phyloP scores from a whole-genome alignment of 2,888 invertebrate species.

The Lacanobia wlatinum region DNA sequence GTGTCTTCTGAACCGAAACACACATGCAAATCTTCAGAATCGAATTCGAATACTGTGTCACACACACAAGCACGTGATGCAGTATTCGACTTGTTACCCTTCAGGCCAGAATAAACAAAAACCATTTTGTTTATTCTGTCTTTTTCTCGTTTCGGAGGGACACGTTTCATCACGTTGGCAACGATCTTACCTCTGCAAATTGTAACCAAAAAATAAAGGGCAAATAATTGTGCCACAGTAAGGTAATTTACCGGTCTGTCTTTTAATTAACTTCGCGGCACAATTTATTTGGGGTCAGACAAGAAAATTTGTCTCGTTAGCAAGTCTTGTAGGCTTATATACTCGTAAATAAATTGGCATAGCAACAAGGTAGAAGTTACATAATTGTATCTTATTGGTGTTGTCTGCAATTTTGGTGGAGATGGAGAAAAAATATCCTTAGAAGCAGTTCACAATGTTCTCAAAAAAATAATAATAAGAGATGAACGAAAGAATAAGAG shows the following conservation, averaged over 20 bases:
- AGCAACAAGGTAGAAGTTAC: not conserved
- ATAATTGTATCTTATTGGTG: not conserved
- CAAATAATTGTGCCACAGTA: constrained; percentile 26
- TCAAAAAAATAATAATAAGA: not conserved
- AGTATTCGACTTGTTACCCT: not conserved
- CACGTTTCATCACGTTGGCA: not conserved
- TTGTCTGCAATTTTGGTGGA: not conserved
- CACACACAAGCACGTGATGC: not conserved
- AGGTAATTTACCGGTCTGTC: constrained; percentile 42
- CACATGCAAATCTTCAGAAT: too few relatives aligned
- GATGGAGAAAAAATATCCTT: not conserved
- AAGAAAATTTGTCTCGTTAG: constrained; percentile 31
- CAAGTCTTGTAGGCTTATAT: constrained; percentile 2
- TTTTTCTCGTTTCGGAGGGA: not conserved
- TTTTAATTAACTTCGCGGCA: constrained; percentile 47
- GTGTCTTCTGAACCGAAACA: too few relatives aligned
- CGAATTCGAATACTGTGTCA: too few relatives aligned
- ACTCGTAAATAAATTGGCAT: not conserved
- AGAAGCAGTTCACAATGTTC: not conserved
- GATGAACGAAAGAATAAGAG: too few relatives aligned
- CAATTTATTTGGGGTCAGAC: constrained; percentile 42
- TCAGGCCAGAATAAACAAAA: not conserved
- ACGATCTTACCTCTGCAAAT: constrained; percentile 9
- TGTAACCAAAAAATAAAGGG: constrained; percentile 31
- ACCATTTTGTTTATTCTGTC: not conserved